Evolutionary conservation across 64 coral and sea anemone species (phyloP).

Genomic region (Pocillopora damicornis): DNA sequence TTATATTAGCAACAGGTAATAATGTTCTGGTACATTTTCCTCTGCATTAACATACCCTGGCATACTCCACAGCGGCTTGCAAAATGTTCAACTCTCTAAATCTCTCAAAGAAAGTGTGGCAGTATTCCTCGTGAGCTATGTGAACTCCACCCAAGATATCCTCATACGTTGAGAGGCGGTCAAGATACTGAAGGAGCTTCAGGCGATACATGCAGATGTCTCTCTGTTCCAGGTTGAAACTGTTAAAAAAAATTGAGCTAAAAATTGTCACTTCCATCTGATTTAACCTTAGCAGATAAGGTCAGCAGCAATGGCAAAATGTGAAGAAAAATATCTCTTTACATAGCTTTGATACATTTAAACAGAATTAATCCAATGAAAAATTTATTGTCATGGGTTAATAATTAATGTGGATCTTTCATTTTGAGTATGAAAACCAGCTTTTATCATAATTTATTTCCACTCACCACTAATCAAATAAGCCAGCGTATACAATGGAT

Average conservation of each 20-base stretch:
- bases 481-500: too few relatives aligned
- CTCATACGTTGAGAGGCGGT: constrained; percentile 77
- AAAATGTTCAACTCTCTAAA: constrained; percentile 91
- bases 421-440: too few relatives aligned
- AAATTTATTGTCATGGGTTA: too few relatives aligned
- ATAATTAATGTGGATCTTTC: too few relatives aligned
- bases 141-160: constrained; percentile 79
- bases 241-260: constrained; percentile 7
- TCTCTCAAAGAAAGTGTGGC: constrained; percentile 61
- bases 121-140: constrained; percentile 80
- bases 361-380: too few relatives aligned
- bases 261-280: not conserved
- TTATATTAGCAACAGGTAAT: not conserved
- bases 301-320: too few relatives aligned
- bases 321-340: too few relatives aligned
- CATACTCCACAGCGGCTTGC: constrained; percentile 86
- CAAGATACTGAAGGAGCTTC: constrained; percentile 85
- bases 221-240: constrained; percentile 84
- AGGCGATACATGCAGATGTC: constrained; percentile 91
- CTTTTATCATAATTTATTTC: too few relatives aligned
- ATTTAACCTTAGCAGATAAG: not conserved
- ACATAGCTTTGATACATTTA: too few relatives aligned
- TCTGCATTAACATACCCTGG: constrained; percentile 42
- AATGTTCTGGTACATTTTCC: not conserved
- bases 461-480: too few relatives aligned